phyloP scores from a whole-genome alignment of 2,113 vertebrate species.

The Passer montanus region DNA sequence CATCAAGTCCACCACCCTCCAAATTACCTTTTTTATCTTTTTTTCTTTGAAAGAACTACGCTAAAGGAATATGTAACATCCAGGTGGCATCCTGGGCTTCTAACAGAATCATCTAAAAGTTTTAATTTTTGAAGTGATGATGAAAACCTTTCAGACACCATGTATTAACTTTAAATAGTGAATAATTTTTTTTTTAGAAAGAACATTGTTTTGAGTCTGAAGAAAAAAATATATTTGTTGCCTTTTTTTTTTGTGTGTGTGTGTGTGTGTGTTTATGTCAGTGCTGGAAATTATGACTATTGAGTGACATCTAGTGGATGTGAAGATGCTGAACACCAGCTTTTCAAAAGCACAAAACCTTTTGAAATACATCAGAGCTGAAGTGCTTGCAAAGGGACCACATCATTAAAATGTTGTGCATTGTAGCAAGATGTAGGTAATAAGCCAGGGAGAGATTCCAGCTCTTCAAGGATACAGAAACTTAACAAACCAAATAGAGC shows the following conservation, averaged over 20 bases:
- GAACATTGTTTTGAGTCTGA: neutral
- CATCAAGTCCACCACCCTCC: neutral
- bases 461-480: neutral
- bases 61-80: neutral
- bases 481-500: neutral
- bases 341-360: neutral
- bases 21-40: neutral
- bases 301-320: conserved; percentile 76
- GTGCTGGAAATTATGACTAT: neutral
- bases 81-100: neutral
- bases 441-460: neutral
- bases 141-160: neutral
- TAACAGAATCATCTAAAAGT: neutral
- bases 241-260: neutral
- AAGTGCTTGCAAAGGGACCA: neutral
- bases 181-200: neutral
- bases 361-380: neutral
- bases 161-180: neutral
- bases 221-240: neutral
- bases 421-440: neutral
- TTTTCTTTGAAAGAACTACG: neutral
- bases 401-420: neutral
- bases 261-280: neutral
- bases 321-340: neutral
- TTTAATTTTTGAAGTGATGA: neutral